Percentiles rank a stretch among this genome's conserved stretches.
Evolutionary conservation across 2,113 vertebrate species (phyloP).

Genomic region (Gadus chalcogrammus): DNA sequence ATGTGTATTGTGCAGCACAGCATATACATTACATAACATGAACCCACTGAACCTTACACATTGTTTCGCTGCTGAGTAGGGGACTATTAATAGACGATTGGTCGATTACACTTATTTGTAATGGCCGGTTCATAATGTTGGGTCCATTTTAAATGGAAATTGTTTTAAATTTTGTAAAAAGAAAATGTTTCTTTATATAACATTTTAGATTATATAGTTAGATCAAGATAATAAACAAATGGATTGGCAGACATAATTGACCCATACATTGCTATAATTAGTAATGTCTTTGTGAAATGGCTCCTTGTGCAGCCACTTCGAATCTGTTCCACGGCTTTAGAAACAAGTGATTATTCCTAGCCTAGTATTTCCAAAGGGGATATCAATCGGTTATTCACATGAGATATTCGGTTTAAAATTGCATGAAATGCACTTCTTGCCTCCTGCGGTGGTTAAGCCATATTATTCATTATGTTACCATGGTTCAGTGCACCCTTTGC

Average conservation of each 20-base stretch:
- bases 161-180: neutral
- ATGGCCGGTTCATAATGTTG: neutral
- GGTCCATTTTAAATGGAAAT: neutral
- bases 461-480: neutral
- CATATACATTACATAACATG: constrained; percentile 51
- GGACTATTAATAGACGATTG: constrained; percentile 23
- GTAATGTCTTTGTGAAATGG: no score
- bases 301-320: no score
- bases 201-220: neutral
- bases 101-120: constrained; percentile 1
- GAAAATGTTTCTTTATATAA: neutral
- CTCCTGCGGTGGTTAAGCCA: no score
- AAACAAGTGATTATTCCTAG: no score
- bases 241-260: no score
- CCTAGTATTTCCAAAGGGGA: no score
- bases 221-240: no score
- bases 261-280: no score
- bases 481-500: neutral
- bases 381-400: no score
- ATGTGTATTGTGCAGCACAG: constrained; percentile 7
- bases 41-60: constrained; percentile 51
- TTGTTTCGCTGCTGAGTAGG: constrained; percentile 37
- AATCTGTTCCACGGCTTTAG: no score
- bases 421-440: no score
- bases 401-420: no score